Conservation (phyloP, 1,140 invertebrate genomes). For the Bombus soroeensis region DNA sequence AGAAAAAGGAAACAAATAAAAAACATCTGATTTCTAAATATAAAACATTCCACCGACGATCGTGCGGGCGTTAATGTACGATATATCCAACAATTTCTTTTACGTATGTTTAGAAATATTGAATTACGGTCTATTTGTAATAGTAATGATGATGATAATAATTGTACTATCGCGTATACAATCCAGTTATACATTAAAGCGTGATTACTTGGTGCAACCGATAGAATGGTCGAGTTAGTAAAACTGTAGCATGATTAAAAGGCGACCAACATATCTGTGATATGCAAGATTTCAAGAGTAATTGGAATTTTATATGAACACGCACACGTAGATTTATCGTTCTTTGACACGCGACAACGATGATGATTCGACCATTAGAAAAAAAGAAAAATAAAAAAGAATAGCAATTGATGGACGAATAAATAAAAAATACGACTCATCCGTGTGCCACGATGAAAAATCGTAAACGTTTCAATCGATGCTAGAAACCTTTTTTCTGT, state of each 20-base stretch:
- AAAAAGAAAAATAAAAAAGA: background rate
- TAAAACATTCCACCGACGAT: no score
- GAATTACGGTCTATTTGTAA: background rate
- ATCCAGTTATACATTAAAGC: no score
- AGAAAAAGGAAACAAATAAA: no score
- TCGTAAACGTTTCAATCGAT: no score
- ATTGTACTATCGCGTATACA: background rate
- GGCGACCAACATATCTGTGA: background rate
- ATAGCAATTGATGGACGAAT: background rate
- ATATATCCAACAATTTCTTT: no score
- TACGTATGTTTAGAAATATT: background rate
- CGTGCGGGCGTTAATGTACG: no score
- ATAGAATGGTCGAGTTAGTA: background rate
- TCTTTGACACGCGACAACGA: background rate
- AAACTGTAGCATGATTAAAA: background rate
- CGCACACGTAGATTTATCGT: background rate
- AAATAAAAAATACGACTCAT: no score
- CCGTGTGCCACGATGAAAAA: no score
- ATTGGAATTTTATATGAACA: constrained; percentile 15
- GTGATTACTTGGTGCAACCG: no score
- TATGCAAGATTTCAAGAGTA: background rate
- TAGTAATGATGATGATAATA: background rate
- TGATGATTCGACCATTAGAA: background rate
- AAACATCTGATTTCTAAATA: no score
- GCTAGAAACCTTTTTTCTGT: no score